Evolutionary conservation across 2,888 invertebrate genomes (phyloP), one percentile per base, ranked within the genome.

Genomic region (Latrodectus hesperus): DNA sequence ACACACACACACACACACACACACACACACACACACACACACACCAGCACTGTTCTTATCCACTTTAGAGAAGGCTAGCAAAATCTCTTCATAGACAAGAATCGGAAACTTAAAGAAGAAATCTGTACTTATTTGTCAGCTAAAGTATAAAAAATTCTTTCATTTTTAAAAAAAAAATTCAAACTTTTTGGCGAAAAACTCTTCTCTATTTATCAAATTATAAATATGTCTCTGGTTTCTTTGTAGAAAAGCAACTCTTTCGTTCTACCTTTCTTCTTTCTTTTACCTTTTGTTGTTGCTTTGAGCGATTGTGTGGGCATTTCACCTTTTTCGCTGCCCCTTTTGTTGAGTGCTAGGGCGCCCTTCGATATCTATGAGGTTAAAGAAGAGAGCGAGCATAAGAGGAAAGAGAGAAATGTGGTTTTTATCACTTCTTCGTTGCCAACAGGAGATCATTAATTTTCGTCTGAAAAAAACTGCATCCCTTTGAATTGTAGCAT

Each of bases 151-250:
- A 55, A 55, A 3, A 55, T 14, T 16, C 9, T 55, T 55, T 16
- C 55, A 55, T 55, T 16, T 22, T 1, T 1, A 22, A 22, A 22
- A 22, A 22, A 22, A 22, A 55, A 55, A 55, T 1, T 1, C 0
- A 55, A 55, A 55, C 55, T 55, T 55, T 55, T 55, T 16, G 16
- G 26, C 52, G 52, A 26, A 79, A 84, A 84, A 68, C 78, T 26
- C 67, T 53, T 17, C 70, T 73, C 81, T 77, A 87, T 87, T 86
- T 87, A 87, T 87, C 86, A 87, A 82, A 87, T 81, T 87, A 87
- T 87, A 87, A 85, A 87, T 75, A 76, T 87, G 77, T 81, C 86
- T 55, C 55, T 55, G 55, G 55, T 55, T 55, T 55, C 16, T 55
- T 16, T 55, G 55, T 8, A 4, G 14, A 55, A 16, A 55, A 55